phyloP scores from a whole-genome alignment of 92 coral and sea anemone genomes.

The Porites evermanni region DNA sequence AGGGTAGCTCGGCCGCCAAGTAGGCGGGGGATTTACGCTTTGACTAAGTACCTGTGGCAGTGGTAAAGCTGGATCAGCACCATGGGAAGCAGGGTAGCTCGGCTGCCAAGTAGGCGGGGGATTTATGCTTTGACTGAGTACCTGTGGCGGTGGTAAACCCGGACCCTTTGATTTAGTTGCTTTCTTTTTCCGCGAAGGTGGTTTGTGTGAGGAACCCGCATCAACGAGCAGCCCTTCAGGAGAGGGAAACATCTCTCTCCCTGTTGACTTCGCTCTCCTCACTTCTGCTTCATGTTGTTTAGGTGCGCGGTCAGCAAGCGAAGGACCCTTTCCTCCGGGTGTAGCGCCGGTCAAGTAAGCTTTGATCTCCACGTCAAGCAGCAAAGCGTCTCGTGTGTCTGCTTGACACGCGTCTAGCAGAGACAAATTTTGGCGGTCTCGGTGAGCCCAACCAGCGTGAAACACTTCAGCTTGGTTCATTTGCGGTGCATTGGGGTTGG shows the following conservation, averaged over 20 bases:
- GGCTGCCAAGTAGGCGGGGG: slow-evolving; percentile 21
- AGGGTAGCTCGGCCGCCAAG: neutral
- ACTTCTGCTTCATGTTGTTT: slow-evolving; percentile 37
- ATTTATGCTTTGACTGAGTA: slow-evolving; percentile 8
- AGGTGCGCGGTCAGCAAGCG: slow-evolving; percentile 37
- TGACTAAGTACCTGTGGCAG: slow-evolving; percentile 24
- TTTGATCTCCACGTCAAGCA: slow-evolving; percentile 61
- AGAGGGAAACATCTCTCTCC: slow-evolving; percentile 47
- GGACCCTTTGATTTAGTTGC: slow-evolving; percentile 39
- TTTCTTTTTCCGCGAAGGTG: slow-evolving; percentile 32
- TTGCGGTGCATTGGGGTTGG: slow-evolving; percentile 45
- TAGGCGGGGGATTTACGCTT: neutral
- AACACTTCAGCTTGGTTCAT: slow-evolving; percentile 75
- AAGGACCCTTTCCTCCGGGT: slow-evolving; percentile 60
- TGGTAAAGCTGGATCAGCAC: slow-evolving; percentile 17
- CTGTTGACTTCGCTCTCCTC: slow-evolving; percentile 39
- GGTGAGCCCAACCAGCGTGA: slow-evolving; percentile 72
- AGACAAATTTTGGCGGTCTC: slow-evolving; percentile 63
- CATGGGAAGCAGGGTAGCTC: slow-evolving; percentile 36
- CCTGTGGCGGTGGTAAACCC: slow-evolving; percentile 31
- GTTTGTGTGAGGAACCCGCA: slow-evolving; percentile 39
- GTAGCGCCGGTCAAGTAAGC: slow-evolving; percentile 38
- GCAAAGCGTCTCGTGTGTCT: slow-evolving; percentile 51
- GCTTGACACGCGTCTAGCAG: slow-evolving; percentile 70
- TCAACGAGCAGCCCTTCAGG: slow-evolving; percentile 14